phyloP scores from a whole-genome alignment of 2,797 vertebrate genomes.

The Tamandua tetradactyla region DNA sequence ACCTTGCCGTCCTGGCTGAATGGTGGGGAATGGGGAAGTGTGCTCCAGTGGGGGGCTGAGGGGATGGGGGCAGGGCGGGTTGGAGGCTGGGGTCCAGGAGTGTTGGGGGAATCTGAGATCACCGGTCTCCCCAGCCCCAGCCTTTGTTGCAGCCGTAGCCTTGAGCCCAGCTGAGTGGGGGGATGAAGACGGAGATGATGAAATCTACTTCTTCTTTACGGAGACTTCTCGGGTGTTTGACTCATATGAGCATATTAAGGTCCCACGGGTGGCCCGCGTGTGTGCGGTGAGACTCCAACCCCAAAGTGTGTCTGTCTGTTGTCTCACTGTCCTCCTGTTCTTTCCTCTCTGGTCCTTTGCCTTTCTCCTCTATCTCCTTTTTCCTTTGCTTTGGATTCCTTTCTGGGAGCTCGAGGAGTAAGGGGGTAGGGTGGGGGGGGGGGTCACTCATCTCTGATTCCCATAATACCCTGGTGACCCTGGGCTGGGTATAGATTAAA shows the following conservation, averaged over 20 bases:
- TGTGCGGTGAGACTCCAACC: slow-evolving; percentile 87
- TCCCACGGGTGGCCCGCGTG: slow-evolving; percentile 92
- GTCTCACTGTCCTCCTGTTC: not conserved
- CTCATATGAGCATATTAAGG: slow-evolving; percentile 89
- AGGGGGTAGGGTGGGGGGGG: not conserved
- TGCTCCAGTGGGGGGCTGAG: no score
- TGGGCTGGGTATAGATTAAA: not conserved
- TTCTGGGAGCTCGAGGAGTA: not conserved
- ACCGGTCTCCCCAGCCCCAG: slow-evolving; percentile 86
- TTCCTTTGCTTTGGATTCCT: not conserved
- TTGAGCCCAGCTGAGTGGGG: slow-evolving; percentile 85
- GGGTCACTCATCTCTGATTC: not conserved
- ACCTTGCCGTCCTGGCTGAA: slow-evolving; percentile 91
- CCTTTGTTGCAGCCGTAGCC: slow-evolving; percentile 91
- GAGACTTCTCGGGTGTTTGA: slow-evolving; percentile 91
- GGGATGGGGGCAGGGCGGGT: not conserved
- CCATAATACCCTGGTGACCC: not conserved
- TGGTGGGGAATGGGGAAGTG: slow-evolving; percentile 83
- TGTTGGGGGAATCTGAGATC: slow-evolving; percentile 32
- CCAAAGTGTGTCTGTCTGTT: not conserved
- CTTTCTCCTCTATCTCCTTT: not conserved
- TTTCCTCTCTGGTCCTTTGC: not conserved
- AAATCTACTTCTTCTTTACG: slow-evolving; percentile 95
- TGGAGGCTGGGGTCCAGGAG: not conserved
- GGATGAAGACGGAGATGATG: slow-evolving; percentile 88